These are phyloP conservation scores for Oxytorus armatus DNA, from an alignment of 2,888 invertebrate genomes.

Conservation along the genomic window DNA sequence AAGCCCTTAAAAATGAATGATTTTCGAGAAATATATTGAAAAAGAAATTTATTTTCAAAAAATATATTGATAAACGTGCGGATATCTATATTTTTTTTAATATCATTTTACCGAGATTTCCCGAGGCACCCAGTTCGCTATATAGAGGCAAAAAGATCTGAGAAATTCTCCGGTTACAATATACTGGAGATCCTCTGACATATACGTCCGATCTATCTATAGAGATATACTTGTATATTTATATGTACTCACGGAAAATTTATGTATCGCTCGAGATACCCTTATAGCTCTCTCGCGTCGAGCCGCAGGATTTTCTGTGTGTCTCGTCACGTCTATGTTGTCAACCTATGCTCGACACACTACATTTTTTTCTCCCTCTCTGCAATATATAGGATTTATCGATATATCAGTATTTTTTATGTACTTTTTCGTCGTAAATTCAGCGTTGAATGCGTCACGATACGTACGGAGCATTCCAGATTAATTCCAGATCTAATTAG, in stretches of 20 bases:
- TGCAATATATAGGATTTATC: too few relatives aligned
- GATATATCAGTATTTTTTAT: slow-evolving; percentile 3
- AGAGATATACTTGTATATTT: slow-evolving; percentile 6
- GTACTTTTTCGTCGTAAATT: too few relatives aligned
- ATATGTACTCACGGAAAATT: slow-evolving; percentile 23
- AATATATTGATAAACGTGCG: too few relatives aligned
- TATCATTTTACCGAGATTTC: not conserved
- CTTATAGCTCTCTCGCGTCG: slow-evolving; percentile 20
- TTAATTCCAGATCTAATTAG: too few relatives aligned
- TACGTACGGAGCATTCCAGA: too few relatives aligned
- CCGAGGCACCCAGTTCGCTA: not conserved
- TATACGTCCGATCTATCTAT: slow-evolving; percentile 26
- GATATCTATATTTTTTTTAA: not conserved
- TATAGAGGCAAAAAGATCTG: not conserved
- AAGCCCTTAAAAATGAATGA: too few relatives aligned
- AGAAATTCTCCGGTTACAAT: slow-evolving; percentile 10
- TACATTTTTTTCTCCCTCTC: slow-evolving; percentile 18
- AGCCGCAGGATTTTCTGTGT: slow-evolving; percentile 33
- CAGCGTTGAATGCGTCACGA: too few relatives aligned
- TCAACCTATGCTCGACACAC: slow-evolving; percentile 22
- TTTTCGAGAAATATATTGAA: too few relatives aligned
- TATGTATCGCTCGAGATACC: slow-evolving; percentile 35
- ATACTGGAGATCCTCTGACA: slow-evolving; percentile 10
- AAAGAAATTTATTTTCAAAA: too few relatives aligned
- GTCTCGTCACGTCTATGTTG: slow-evolving; percentile 36